Conservation (phyloP, 2,113 vertebrate species). For the Pterocles orientalis region DNA sequence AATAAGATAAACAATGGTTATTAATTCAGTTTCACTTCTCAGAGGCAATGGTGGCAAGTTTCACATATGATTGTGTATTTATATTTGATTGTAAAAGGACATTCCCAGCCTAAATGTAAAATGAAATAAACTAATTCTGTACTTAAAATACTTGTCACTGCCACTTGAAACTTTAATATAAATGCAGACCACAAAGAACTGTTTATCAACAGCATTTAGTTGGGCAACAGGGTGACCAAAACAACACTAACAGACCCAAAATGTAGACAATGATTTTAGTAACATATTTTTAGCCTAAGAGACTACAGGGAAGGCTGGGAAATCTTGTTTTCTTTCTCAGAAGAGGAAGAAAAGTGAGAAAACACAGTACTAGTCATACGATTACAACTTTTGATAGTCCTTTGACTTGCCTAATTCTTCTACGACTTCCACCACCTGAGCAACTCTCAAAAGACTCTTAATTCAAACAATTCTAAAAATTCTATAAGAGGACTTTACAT, state of each 20-base stretch:
- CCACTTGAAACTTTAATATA: neutral
- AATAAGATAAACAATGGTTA: neutral
- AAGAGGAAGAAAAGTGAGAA: neutral
- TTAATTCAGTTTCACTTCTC: slow-evolving; percentile 14
- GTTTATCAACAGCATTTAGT: neutral
- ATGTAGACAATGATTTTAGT: neutral
- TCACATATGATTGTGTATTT: neutral
- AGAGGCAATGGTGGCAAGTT: neutral
- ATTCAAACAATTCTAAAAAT: neutral
- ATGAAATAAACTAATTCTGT: neutral
- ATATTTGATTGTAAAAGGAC: neutral
- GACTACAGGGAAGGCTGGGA: neutral
- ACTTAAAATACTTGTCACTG: neutral
- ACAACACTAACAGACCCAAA: neutral
- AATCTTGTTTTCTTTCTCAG: neutral
- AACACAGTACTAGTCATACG: neutral
- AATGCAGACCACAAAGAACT: neutral
- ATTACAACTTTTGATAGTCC: neutral
- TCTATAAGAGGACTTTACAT: neutral
- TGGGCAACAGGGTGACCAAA: neutral
- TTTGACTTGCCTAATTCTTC: neutral
- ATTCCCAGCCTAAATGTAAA: neutral
- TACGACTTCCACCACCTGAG: neutral
- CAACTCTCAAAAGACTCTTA: neutral
- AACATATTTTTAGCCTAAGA: neutral